These are phyloP conservation scores for Phalanger gymnotis DNA, from an alignment of 2,797 vertebrate genomes.

Conservation along the genomic window DNA sequence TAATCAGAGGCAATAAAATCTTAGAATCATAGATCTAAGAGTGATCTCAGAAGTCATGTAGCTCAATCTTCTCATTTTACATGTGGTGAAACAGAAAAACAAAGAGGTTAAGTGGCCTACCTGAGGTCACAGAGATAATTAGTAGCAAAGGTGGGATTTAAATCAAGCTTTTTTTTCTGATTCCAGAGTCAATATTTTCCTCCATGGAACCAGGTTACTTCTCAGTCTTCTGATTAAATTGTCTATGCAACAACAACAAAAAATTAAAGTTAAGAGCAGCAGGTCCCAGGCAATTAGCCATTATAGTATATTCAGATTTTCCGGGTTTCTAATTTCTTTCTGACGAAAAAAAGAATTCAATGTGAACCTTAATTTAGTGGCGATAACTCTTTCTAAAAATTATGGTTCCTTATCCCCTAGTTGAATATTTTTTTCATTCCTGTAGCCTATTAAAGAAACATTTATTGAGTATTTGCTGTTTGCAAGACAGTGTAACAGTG, in stretches of 20 bases:
- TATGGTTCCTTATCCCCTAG: background rate
- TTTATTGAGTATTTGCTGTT: background rate
- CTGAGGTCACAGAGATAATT: background rate
- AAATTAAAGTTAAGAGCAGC: slow-evolving; percentile 66
- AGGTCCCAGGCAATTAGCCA: slow-evolving; percentile 49
- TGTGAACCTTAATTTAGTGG: slow-evolving; percentile 66
- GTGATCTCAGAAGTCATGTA: background rate
- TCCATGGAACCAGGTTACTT: background rate
- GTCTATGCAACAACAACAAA: slow-evolving; percentile 72
- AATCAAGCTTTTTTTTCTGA: background rate
- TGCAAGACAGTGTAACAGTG: background rate
- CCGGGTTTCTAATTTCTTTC: slow-evolving; percentile 71
- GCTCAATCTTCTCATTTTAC: background rate
- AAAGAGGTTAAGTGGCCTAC: background rate
- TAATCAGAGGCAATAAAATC: slow-evolving; percentile 69
- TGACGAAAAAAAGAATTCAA: slow-evolving; percentile 32
- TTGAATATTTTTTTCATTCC: background rate
- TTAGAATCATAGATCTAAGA: background rate
- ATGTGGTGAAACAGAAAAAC: background rate
- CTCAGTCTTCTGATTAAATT: slow-evolving; percentile 67
- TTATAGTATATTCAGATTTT: slow-evolving; percentile 72
- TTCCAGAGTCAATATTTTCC: background rate
- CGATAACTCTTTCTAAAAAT: slow-evolving; percentile 33
- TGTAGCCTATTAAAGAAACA: background rate
- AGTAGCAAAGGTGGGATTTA: background rate